Evolutionary conservation across 1,140 invertebrate species (phyloP), one percentile per base, ranked within the genome.

Genomic region (Sycophaga agraensis): DNA sequence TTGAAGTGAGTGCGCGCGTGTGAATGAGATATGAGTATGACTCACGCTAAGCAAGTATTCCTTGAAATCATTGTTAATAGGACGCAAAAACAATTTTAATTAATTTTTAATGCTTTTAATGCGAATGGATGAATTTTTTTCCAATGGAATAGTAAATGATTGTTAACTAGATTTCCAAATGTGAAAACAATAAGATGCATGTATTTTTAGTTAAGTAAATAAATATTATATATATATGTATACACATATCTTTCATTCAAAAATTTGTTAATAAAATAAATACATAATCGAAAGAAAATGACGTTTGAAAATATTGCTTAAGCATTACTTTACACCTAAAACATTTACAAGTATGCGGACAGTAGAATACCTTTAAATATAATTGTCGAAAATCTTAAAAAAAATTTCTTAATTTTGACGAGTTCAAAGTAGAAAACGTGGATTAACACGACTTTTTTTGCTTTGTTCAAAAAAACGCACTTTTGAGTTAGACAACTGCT

Each of bases 181-280:
- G 31, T 21, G 45, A 65, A 34, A 46, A 61, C 40, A 2, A 63
- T 58, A 49, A 56, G 55, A 56, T 43, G 45, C 45, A 59, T 66
- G 65, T 63, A 66, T 66, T 59, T 58, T 51, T 66, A 66, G 56
- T 60, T 53, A 46, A 66, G 51, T 46, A 59, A 63, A 63, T 59
- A 66, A 66, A 63, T 59, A 59, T 63, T 55, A 66, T 55, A 59
- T 46, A 63, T 63, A 63, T 57, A 53, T 43, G 39, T 55, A 48
- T 34, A 48, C 28, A 22, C n/a, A 51, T n/a, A 40, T 40, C 24
- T 48, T 63, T 63, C 53, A 35, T 53, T 51, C 46, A 31, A 26
- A 59, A 55, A 39, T 19, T 55, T 42, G 11, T 39, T 49, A 24
- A 55, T 28, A 54, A 58, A 21, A 58, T 48, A 61, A 46, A 50